These are phyloP conservation scores for Pelusios castaneus DNA, from an alignment of 2,113 vertebrate species.

Conservation along the genomic window DNA sequence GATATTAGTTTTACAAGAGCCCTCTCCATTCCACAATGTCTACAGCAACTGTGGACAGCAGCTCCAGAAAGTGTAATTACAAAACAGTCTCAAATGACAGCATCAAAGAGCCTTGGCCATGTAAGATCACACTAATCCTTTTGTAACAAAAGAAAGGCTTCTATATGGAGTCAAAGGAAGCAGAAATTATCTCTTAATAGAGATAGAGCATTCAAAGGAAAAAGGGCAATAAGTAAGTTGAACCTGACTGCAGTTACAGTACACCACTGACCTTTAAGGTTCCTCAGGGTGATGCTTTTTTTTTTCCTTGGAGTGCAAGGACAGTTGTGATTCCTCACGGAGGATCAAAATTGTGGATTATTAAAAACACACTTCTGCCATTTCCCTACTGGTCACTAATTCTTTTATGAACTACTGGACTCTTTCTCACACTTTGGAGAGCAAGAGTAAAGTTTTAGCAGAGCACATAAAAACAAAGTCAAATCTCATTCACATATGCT, in stretches of 20 bases:
- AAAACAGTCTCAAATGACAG: constrained; percentile 47
- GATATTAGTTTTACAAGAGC: neutral
- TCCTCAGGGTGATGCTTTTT: neutral
- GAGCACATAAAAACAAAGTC: neutral
- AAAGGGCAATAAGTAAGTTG: neutral
- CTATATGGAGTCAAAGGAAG: constrained; percentile 30
- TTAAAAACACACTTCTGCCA: neutral
- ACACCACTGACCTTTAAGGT: neutral
- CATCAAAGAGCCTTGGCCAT: constrained; percentile 31
- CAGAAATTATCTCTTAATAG: neutral
- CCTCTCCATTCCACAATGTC: neutral
- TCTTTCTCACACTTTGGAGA: neutral
- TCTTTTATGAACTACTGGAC: neutral
- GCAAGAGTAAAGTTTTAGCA: neutral
- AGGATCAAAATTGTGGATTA: neutral
- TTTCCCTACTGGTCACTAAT: neutral
- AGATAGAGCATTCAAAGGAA: constrained; percentile 22
- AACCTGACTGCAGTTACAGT: neutral
- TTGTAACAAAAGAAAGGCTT: constrained; percentile 44
- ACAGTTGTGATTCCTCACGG: neutral
- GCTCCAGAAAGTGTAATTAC: constrained; percentile 60
- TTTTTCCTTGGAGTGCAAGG: neutral
- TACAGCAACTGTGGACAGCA: constrained; percentile 17
- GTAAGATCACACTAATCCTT: constrained; percentile 25
- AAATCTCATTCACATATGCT: neutral